Percentiles rank a stretch among this genome's conserved stretches.
phyloP scores from a whole-genome alignment of 2,888 invertebrate species.

The Heteropelma amictum region DNA sequence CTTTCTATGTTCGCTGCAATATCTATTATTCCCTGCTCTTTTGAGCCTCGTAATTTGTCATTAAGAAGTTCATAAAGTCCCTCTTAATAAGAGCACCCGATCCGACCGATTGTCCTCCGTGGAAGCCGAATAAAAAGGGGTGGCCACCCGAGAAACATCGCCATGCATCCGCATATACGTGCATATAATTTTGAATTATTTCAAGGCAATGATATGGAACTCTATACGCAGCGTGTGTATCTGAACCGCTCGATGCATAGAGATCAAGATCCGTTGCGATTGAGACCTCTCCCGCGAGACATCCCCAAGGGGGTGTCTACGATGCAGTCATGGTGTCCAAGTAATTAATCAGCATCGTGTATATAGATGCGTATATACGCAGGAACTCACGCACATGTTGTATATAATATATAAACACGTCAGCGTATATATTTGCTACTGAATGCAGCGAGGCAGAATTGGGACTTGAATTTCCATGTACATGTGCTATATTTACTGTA shows the following conservation, averaged over 20 bases:
- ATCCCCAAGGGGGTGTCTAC: conserved; percentile 56
- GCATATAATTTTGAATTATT: neutral
- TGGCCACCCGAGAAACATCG: neutral
- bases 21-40: too few relatives aligned
- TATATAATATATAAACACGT: neutral
- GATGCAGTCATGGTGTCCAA: conserved; percentile 59
- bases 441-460: too few relatives aligned
- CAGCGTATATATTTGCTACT: neutral
- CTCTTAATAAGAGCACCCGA: too few relatives aligned
- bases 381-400: neutral
- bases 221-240: neutral
- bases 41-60: too few relatives aligned
- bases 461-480: too few relatives aligned
- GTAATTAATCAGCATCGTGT: conserved; percentile 68
- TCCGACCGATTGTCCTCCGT: conserved; percentile 42
- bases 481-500: too few relatives aligned
- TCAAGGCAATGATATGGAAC: conserved; percentile 7
- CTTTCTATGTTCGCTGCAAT: too few relatives aligned
- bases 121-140: too few relatives aligned
- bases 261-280: conserved; percentile 54
- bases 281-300: conserved; percentile 53
- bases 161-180: neutral
- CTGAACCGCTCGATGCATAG: conserved; percentile 25
- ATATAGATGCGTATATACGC: conserved; percentile 28
- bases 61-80: too few relatives aligned